Conservation (phyloP, 2,113 vertebrate genomes). For the Otis tarda region DNA sequence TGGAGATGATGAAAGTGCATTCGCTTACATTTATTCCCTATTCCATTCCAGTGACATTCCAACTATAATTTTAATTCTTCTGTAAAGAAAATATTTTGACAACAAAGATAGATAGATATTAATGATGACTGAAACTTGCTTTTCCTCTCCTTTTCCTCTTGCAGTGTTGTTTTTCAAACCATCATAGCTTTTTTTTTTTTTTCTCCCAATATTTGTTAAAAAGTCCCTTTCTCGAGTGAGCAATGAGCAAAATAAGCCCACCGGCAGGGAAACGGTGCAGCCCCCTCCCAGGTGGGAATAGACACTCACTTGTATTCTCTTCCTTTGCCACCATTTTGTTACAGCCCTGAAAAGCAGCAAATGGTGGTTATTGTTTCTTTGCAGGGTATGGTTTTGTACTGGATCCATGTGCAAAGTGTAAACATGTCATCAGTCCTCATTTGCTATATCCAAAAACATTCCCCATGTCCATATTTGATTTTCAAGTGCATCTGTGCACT, state of each 20-base stretch:
- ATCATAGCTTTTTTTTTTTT: neutral
- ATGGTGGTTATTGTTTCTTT: conserved; percentile 82
- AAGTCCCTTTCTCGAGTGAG: neutral
- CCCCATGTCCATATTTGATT: conserved; percentile 81
- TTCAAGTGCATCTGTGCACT: conserved; percentile 83
- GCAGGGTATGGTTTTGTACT: conserved; percentile 79
- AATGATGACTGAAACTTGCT: conserved; percentile 51
- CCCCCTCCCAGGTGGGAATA: conserved; percentile 41
- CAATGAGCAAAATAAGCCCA: conserved; percentile 4
- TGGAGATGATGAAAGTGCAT: neutral
- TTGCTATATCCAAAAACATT: conserved; percentile 82
- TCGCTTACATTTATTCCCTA: conserved; percentile 14
- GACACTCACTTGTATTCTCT: conserved; percentile 33
- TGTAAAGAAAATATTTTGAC: conserved; percentile 62
- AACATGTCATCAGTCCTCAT: conserved; percentile 82
- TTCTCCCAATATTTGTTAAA: neutral
- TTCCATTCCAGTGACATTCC: conserved; percentile 17
- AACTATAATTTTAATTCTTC: conserved; percentile 52
- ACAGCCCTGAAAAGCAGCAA: conserved; percentile 73
- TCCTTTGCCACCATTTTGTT: conserved; percentile 78
- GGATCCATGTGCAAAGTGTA: conserved; percentile 81
- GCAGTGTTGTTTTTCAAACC: conserved; percentile 37
- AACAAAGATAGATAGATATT: conserved; percentile 11
- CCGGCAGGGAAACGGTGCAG: neutral
- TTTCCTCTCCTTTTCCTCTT: conserved; percentile 60